Base-by-base conservation (phyloP, 2,888 invertebrate genomes). In the Nomada ruficornis region DNA sequence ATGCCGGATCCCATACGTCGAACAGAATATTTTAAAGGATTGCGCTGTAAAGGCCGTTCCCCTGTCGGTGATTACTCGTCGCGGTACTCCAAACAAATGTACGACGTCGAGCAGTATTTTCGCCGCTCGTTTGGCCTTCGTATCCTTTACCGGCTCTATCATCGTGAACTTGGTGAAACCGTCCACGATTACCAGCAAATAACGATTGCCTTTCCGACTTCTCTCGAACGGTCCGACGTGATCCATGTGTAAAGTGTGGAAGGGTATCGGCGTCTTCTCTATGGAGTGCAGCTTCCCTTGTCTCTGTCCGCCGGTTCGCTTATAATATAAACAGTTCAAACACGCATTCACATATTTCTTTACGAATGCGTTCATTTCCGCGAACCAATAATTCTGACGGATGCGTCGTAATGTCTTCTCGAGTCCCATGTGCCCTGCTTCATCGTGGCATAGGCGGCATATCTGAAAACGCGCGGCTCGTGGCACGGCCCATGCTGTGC, bases 141-240 rank as follows among this genome's bases (percentile, higher is more conserved):
- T 29, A 7, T 54, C 11, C 20, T 26, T 54, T n/a, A 67, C 52
- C 3, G 67, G 52, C 36, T 67, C 36, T 18, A 54, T n/a, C 2
- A 15, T 18, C 18, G 3, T 54, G 4, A 54, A n/a, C 9, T 54
- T 54, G 2, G 52, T 54, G 9, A 62, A 60, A 0, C 26, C 71
- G 15, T 62, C 60, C 13, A 71, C 50, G 10, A 74, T 74, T 0
- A 74, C 74, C 0, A 64, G 47, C 26, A 64, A 11, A 4, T 62
- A 65, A 0, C 65, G 65, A 2, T 74, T 74, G 3, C 26, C 20
- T 11, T 50, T 65, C 4, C 13, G 11, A 20, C 65, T 74, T 0
- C 20, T 47, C 23, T 67, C 74, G 26, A 74, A 74, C 0, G 65
- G 65, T 11, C 74, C 57, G 9, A 74, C 74, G 13, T 74, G 65